Conservation (phyloP, 2,113 vertebrate species). For the Corydoras maculifer region DNA sequence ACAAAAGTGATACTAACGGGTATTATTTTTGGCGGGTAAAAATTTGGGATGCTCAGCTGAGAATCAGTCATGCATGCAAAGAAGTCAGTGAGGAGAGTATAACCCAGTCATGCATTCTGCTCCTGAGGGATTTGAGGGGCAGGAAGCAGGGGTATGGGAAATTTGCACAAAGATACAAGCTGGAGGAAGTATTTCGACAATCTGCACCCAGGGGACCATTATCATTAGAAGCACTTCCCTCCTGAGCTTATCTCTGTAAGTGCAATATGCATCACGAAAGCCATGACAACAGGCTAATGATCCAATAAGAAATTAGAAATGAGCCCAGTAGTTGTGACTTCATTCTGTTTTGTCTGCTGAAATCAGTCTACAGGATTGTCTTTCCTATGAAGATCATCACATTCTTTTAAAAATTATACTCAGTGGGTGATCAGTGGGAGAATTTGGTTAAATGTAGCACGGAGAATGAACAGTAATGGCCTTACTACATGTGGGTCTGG, state of each 20-base stretch:
- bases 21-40: slow-evolving; percentile 31
- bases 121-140: slow-evolving; percentile 46
- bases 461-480: neutral
- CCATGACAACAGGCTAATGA: slow-evolving; percentile 35
- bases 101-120: slow-evolving; percentile 56
- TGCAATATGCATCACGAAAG: slow-evolving; percentile 41
- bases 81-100: slow-evolving; percentile 62
- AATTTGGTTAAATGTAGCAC: neutral
- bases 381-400: neutral
- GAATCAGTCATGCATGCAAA: slow-evolving; percentile 65
- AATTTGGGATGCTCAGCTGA: slow-evolving; percentile 61
- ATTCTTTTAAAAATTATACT: slow-evolving; percentile 10
- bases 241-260: slow-evolving; percentile 33
- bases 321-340: slow-evolving; percentile 31
- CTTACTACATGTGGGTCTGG: neutral
- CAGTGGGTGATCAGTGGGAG: neutral
- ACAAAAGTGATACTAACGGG: neutral
- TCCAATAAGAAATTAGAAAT: slow-evolving; percentile 38
- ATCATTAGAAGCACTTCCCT: slow-evolving; percentile 42
- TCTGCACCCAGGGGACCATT: slow-evolving; percentile 43
- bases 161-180: slow-evolving; percentile 43
- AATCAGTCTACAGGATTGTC: slow-evolving; percentile 10
- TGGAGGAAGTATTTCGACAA: slow-evolving; percentile 43
- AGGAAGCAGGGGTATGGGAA: slow-evolving; percentile 23
- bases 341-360: slow-evolving; percentile 17